Evolutionary conservation across 2,888 invertebrate species (phyloP), one percentile per base, ranked within the genome.

Genomic region (Argynnis bischoffii): DNA sequence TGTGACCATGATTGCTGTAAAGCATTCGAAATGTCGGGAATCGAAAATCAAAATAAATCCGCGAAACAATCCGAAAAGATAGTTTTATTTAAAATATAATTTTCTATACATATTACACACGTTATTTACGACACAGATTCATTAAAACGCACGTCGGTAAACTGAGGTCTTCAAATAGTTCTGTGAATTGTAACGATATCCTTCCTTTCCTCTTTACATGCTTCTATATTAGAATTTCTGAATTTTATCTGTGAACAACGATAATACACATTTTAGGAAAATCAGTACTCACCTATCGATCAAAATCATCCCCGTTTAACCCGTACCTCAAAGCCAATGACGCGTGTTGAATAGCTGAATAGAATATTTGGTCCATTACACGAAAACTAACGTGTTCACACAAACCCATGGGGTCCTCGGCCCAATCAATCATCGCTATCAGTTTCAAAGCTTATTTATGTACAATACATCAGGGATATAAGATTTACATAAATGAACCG

Each of bases 361-460:
- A 69, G 72, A 71, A 69, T 67, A 69, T 70, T 63, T 73, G 74
- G 75, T 78, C 79, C 75, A 77, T 75, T 76, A 77, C 76, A 73
- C 71, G 71, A 73, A 70, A 70, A 71, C 69, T 69, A 71, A 71
- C 69, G 55, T 59, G 59, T 68, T 66, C 55, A 66, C 63, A 51
- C 69, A 61, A 57, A 61, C 63, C 70, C 69, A 63, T 66, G 59
- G 70, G 72, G 72, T 63, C 69, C 64, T 73, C 78, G 75, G 75
- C 66, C 69, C 81, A 80, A 88, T 88, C 87, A 83, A 87, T 88
- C 87, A 87, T 83, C 78, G 78, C 82, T 87, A 87, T 85, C 85
- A 84, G 84, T 84, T 83, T 86, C 81, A 83, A 82, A 80, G 77
- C 79, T 80, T 82, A 81, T 84, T 83, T 84, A 80, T 81, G 76